A percentile compares a stretch with the other conserved stretches of the same genome.
These are phyloP conservation scores for Labeo calbasu DNA, from an alignment of 2,797 vertebrate genomes.

Conservation along the genomic window DNA sequence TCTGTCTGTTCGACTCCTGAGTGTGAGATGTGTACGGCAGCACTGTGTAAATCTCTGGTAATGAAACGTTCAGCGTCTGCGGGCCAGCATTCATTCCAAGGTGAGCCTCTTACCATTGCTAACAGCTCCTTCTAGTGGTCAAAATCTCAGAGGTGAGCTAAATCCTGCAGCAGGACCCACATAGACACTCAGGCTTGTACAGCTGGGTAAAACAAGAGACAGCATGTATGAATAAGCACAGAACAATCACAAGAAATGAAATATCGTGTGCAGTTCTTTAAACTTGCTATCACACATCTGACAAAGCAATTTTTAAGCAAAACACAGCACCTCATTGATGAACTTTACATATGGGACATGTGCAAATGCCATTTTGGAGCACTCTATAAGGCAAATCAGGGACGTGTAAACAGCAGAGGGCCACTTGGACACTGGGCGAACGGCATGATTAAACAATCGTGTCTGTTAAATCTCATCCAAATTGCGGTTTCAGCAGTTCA, in stretches of 20 bases:
- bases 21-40: slow-evolving; percentile 24
- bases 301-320: slow-evolving; percentile 27
- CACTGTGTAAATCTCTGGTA: slow-evolving; percentile 23
- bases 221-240: slow-evolving; percentile 43
- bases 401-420: slow-evolving; percentile 39
- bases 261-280: slow-evolving; percentile 9
- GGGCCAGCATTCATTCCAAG: slow-evolving; percentile 14
- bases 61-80: slow-evolving; percentile 33
- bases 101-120: slow-evolving; percentile 67
- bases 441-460: background rate
- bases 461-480: slow-evolving; percentile 25
- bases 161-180: background rate
- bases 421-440: background rate
- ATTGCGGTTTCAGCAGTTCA: slow-evolving; percentile 18
- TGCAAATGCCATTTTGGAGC: slow-evolving; percentile 66
- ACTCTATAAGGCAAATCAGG: slow-evolving; percentile 54
- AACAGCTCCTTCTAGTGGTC: slow-evolving; percentile 80
- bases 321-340: slow-evolving; percentile 61
- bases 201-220: slow-evolving; percentile 44
- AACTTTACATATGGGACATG: slow-evolving; percentile 65
- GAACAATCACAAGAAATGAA: slow-evolving; percentile 41
- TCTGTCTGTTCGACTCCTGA: background rate
- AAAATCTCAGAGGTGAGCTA: background rate
- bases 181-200: background rate
- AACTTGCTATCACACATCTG: slow-evolving; percentile 17